A percentile compares a stretch with the other conserved stretches of the same genome.
These are phyloP conservation scores for Erebia aethiops DNA, from an alignment of 2,888 invertebrate species.

Conservation along the genomic window DNA sequence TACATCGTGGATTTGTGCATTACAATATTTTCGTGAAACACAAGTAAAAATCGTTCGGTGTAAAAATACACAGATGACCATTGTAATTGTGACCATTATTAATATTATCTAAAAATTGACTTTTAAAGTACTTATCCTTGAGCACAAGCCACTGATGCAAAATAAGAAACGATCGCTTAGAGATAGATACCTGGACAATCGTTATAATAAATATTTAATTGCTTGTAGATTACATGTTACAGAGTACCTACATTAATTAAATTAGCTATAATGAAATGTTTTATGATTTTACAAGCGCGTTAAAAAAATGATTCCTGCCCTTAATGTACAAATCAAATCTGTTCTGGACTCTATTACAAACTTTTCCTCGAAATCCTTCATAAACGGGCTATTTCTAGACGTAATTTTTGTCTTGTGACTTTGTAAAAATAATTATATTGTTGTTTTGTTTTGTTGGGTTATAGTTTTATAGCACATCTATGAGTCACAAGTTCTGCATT, in stretches of 20 bases:
- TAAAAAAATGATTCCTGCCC: background rate
- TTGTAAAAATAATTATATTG: background rate
- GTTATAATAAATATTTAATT: background rate
- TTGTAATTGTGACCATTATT: too few species aligned
- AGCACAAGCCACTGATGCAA: background rate
- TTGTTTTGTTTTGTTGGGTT: background rate
- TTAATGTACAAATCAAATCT: background rate
- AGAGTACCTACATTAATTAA: background rate
- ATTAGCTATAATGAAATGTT: background rate
- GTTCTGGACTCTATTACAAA: constrained; percentile 1
- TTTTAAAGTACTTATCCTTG: too few species aligned
- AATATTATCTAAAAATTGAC: too few species aligned
- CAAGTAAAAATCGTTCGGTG: too few species aligned
- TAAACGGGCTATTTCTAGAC: too few species aligned
- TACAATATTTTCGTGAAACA: too few species aligned
- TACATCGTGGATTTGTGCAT: too few species aligned
- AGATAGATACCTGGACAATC: constrained; percentile 1
- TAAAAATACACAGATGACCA: too few species aligned
- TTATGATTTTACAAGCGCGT: constrained; percentile 6
- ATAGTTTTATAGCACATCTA: background rate
- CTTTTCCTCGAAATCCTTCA: too few species aligned
- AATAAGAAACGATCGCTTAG: background rate
- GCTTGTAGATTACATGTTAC: background rate
- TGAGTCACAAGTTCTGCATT: background rate
- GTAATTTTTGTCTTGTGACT: too few species aligned